A percentile compares a stretch with the other conserved stretches of the same genome.
Conservation (phyloP, 2,113 vertebrate genomes). For the Arenaria interpres region DNA sequence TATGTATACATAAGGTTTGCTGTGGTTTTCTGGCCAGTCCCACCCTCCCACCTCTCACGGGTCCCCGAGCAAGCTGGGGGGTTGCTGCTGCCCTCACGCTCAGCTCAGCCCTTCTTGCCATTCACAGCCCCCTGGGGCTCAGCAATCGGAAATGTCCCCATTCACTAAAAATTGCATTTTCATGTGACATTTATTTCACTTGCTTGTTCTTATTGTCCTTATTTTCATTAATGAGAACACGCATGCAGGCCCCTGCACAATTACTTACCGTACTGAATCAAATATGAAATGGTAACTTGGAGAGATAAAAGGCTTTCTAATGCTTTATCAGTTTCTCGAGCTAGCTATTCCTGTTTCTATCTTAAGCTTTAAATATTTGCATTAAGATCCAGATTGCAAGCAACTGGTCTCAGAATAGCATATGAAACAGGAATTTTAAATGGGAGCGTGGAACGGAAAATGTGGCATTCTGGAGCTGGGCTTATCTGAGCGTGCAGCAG, state of each 20-base stretch:
- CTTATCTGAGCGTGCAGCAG: conserved; percentile 10
- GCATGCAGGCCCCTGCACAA: accelerated
- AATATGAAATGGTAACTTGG: not conserved
- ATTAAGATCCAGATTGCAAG: conserved; percentile 1
- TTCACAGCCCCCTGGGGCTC: accelerated
- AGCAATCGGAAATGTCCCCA: not conserved
- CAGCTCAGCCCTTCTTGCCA: not conserved
- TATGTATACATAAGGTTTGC: accelerated
- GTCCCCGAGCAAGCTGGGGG: not conserved
- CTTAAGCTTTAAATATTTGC: conserved; percentile 23
- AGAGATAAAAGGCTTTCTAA: not conserved
- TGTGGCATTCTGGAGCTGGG: not conserved
- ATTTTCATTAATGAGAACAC: not conserved
- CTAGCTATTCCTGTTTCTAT: not conserved
- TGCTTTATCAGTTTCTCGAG: not conserved
- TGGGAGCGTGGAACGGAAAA: not conserved
- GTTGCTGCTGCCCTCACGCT: not conserved
- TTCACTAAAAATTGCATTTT: not conserved
- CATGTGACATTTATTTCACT: not conserved
- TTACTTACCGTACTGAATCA: not conserved
- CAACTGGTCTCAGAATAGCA: not conserved
- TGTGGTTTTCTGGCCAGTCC: not conserved
- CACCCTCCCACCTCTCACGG: not conserved
- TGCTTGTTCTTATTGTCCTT: not conserved
- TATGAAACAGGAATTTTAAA: conserved; percentile 23